A percentile compares a stretch with the other conserved stretches of the same genome.
Conservation (phyloP, 2,797 vertebrate species). For the Notoglanidium macrostoma region DNA sequence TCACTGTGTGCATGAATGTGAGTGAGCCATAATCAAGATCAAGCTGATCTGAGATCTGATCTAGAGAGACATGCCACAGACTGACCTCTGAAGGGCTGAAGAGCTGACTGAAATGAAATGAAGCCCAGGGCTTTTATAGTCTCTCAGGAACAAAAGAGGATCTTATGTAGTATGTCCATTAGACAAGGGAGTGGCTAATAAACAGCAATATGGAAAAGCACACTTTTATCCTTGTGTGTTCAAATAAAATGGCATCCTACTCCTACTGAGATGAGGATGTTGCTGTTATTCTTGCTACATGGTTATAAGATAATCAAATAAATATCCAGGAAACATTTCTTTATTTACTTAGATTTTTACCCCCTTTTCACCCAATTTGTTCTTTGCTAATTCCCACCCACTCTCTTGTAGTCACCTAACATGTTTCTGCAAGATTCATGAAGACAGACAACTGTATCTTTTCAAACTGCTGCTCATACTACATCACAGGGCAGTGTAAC, state of each 20-base stretch:
- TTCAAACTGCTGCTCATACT: neutral
- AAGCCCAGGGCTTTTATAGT: constrained; percentile 13
- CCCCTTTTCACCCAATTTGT: neutral
- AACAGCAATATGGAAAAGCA: neutral
- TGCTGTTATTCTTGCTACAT: neutral
- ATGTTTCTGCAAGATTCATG: neutral
- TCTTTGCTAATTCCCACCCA: neutral
- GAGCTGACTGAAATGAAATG: constrained; percentile 7
- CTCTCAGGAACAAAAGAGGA: neutral
- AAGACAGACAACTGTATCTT: neutral
- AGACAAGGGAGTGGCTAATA: neutral
- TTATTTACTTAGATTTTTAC: neutral
- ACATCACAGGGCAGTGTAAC: neutral
- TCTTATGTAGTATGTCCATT: neutral
- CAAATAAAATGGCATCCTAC: neutral
- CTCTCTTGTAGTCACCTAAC: neutral
- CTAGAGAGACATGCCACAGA: constrained; percentile 6
- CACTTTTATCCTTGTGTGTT: neutral
- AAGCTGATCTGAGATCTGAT: constrained; percentile 6
- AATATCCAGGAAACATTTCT: neutral
- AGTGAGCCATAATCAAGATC: constrained; percentile 16
- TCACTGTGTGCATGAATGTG: constrained; percentile 21
- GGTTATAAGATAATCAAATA: neutral
- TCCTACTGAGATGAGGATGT: neutral
- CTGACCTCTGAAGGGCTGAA: neutral